Conservation (phyloP, 2,113 vertebrate genomes). For the Odocoileus hemionus region DNA sequence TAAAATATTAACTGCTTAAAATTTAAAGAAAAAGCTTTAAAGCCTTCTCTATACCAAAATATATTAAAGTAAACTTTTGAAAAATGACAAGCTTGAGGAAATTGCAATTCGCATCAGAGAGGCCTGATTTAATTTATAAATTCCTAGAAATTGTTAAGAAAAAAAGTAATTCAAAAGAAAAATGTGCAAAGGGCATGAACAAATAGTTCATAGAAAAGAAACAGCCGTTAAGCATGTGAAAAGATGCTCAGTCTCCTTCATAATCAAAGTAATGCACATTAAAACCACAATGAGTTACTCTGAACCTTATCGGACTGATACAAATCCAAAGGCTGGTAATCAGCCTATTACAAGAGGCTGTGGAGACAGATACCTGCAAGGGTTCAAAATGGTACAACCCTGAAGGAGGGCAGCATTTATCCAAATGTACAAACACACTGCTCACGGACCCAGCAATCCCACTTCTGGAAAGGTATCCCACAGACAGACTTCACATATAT, state of each 20-base stretch:
- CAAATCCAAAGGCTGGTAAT: background rate
- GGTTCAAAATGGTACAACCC: background rate
- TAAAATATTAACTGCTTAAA: slow-evolving; percentile 12
- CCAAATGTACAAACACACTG: background rate
- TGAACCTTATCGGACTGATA: background rate
- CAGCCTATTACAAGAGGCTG: background rate
- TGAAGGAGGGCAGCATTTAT: background rate
- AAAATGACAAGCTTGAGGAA: background rate
- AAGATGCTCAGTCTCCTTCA: background rate
- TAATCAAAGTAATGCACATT: background rate
- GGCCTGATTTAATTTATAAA: background rate
- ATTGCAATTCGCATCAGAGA: background rate
- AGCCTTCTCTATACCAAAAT: background rate
- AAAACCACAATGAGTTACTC: background rate
- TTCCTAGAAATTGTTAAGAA: background rate
- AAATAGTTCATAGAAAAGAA: background rate
- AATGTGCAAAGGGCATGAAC: background rate
- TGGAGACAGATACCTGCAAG: background rate
- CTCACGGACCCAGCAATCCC: background rate
- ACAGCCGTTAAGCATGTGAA: background rate
- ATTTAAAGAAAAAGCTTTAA: slow-evolving; percentile 18
- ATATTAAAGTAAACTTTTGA: background rate
- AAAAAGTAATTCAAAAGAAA: slow-evolving; percentile 21
- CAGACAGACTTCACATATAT: background rate
- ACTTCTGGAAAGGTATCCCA: background rate